phyloP scores from a whole-genome alignment of 2,888 invertebrate species.

The Podotricha telesiphe region DNA sequence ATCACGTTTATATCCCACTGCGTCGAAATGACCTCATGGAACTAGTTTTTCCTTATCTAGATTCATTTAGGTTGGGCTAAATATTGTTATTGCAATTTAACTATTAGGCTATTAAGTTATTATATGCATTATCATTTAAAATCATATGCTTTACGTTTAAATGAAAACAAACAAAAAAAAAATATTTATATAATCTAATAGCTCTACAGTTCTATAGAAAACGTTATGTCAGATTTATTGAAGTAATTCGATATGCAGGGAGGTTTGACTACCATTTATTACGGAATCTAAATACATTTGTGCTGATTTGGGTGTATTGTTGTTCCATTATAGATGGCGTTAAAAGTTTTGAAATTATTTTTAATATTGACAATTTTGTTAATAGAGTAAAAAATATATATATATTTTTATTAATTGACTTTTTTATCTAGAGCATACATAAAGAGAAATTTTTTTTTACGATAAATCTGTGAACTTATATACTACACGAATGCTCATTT shows the following conservation, averaged over 20 bases:
- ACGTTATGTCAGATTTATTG: slow-evolving; percentile 25
- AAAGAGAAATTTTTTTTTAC: no score
- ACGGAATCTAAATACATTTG: slow-evolving; percentile 24
- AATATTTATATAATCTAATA: slow-evolving; percentile 11
- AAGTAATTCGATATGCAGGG: slow-evolving; percentile 26
- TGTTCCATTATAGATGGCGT: slow-evolving; percentile 18
- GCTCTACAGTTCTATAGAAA: slow-evolving; percentile 15
- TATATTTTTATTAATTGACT: not conserved
- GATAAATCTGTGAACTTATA: no score
- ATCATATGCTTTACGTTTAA: no score
- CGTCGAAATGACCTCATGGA: no score
- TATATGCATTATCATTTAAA: no score
- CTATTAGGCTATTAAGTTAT: no score
- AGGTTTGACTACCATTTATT: slow-evolving; percentile 22
- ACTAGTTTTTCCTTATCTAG: no score
- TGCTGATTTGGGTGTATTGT: slow-evolving; percentile 26
- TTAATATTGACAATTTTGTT: not conserved
- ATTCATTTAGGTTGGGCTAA: no score
- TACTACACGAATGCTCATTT: no score
- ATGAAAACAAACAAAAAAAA: not conserved
- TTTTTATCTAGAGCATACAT: not conserved
- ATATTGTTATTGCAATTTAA: no score
- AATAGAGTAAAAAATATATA: not conserved
- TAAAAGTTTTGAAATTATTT: slow-evolving; percentile 8
- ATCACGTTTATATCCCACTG: no score